Evolutionary conservation across 2,797 vertebrate species (phyloP), one percentile per base, ranked within the genome.

Genomic region (Pelobates cultripes): DNA sequence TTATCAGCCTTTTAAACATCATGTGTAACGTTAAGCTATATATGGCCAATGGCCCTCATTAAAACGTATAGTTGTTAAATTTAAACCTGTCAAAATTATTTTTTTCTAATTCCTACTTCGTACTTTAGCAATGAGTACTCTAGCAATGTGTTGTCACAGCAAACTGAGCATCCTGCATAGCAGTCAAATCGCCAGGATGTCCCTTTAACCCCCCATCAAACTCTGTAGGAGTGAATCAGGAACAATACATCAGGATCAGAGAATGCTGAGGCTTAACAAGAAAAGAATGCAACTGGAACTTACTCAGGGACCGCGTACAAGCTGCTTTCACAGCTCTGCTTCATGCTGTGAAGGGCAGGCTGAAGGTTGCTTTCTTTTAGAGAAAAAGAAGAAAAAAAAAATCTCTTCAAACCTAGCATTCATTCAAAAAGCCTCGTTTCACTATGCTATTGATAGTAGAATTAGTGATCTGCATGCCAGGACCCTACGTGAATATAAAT

Each of bases 301-400:
- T 72, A 67, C 60, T 73, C 69, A 53, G 69, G 53, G 80, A 70
- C 42, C 43, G 80, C 5, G 47, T 10, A 51, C 10, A 51, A 10
- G 47, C 75, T 57, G 74, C 80, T 73, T 82, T 77, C 75, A 82
- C 42, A 66, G 68, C 69, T 77, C 80, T 4, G 75, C 68, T 17
- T 73, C 80, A 82, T 47, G 61, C 80, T 82, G 80, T 72, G 80
- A 82, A 82, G 80, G 75, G 75, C 80, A 73, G 63, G 43, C 69
- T 67, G 80, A 82, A 82, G 80, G 75, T 77, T 69, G 47, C 44
- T 70, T 64, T 67, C 79, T 66, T 63, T 81, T 53, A 67, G 73
- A 51, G 68, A 74, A 74, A 55, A 71, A 61, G 15, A n/a, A n/a
- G n/a, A 61, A 13, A 64, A 64, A 64, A 40, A 10, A 40, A 69